Conservation (phyloP, 2,797 vertebrate species). For the Phoxinus dragarum region DNA sequence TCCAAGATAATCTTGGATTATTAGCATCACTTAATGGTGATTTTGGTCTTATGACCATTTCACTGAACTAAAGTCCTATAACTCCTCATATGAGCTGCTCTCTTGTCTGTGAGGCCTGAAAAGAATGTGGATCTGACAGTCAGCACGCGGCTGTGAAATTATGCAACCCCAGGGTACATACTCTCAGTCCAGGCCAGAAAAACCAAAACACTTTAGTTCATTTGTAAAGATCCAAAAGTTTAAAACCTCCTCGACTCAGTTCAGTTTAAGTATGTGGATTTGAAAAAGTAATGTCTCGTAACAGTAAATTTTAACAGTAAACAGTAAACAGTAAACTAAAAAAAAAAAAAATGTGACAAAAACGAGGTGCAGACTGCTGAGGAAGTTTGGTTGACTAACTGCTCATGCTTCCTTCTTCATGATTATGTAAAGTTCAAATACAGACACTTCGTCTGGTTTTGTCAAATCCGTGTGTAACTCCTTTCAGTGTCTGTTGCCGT, state of each 20-base stretch:
- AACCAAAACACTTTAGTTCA: neutral
- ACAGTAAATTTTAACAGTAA: neutral
- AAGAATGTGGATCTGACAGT: conserved; percentile 48
- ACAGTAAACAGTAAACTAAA: too few species aligned
- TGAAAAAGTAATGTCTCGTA: neutral
- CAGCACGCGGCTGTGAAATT: conserved; percentile 18
- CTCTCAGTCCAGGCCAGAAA: neutral
- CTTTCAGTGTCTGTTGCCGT: neutral
- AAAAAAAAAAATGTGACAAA: neutral
- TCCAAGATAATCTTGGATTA: neutral
- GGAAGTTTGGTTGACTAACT: neutral
- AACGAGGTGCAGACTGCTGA: neutral
- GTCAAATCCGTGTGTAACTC: neutral
- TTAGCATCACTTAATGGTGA: neutral
- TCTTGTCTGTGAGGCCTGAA: conserved; percentile 10
- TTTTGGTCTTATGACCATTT: neutral
- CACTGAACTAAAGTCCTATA: neutral
- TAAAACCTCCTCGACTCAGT: neutral
- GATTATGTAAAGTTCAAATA: neutral
- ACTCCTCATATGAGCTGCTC: conserved; percentile 18
- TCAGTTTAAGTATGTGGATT: too few species aligned
- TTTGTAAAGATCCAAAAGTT: neutral
- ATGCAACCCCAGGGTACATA: neutral
- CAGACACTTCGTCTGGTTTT: neutral
- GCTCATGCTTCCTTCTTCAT: neutral